A percentile compares a stretch with the other conserved stretches of the same genome.
Evolutionary conservation across 2,797 vertebrate genomes (phyloP).

Genomic region (Bovichtus variegatus): DNA sequence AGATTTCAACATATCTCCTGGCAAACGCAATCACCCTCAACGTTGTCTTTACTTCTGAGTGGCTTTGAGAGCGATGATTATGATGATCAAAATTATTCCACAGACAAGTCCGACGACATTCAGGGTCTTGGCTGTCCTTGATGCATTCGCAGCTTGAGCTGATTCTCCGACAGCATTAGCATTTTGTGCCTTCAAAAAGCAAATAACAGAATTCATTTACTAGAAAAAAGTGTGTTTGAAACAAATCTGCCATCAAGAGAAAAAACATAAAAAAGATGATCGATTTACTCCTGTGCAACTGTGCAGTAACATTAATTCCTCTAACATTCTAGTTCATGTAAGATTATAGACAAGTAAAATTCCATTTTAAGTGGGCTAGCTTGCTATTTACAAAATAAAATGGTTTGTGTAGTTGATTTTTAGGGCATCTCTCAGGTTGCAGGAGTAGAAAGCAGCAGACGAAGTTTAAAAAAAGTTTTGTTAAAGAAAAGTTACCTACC

Average conservation of each 20-base stretch:
- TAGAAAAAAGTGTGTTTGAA: neutral
- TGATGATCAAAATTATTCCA: slow-evolving; percentile 69
- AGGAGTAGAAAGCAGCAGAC: neutral
- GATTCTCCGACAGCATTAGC: slow-evolving; percentile 61
- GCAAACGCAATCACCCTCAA: neutral
- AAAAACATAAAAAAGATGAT: neutral
- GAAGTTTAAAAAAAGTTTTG: neutral
- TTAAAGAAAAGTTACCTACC: slow-evolving; percentile 58
- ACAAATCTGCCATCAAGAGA: neutral
- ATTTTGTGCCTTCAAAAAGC: slow-evolving; percentile 66
- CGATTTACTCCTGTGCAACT: neutral
- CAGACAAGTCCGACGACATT: slow-evolving; percentile 73
- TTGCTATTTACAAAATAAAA: neutral
- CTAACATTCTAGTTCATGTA: neutral
- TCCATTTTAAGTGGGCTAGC: neutral
- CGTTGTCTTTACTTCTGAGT: accelerated
- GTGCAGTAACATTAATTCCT: neutral
- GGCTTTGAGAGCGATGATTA: slow-evolving; percentile 4
- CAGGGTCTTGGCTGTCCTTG: slow-evolving; percentile 74
- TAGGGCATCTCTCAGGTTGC: neutral
- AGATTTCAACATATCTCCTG: neutral
- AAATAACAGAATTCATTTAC: neutral
- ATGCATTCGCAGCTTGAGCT: slow-evolving; percentile 54
- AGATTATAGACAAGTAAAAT: neutral
- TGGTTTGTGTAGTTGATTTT: neutral